A percentile compares a stretch with the other conserved stretches of the same genome.
Conservation (phyloP, 2,797 vertebrate genomes). For the Discoglossus pictus region DNA sequence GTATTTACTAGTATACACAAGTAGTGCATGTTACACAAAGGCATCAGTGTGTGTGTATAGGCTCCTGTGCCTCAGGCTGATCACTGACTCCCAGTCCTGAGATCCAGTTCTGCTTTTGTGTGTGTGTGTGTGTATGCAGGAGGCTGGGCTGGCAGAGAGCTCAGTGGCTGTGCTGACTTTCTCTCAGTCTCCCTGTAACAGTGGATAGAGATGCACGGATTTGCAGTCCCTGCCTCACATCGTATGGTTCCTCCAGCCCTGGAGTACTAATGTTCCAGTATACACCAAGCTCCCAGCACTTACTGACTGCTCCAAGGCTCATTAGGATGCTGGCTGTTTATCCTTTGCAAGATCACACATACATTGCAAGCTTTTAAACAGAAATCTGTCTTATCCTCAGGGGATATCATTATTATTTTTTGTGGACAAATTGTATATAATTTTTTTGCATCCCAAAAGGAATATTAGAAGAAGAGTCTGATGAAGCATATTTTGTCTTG, state of each 20-base stretch:
- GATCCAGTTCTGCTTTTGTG: conserved; percentile 38
- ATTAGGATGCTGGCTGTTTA: conserved; percentile 14
- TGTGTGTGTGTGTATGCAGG: neutral
- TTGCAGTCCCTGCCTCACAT: conserved; percentile 23
- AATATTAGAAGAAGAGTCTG: conserved; percentile 15
- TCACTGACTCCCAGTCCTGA: conserved; percentile 14
- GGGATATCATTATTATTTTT: too few relatives aligned
- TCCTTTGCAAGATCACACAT: neutral
- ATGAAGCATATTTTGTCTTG: conserved; percentile 17
- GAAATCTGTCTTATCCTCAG: conserved; percentile 4
- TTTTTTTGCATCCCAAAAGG: conserved; percentile 5
- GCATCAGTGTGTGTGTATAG: too few relatives aligned
- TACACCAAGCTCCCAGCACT: conserved; percentile 17
- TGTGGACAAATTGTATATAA: conserved; percentile 20
- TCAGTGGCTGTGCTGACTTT: conserved; percentile 39
- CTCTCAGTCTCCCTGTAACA: conserved; percentile 46
- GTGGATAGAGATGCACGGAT: conserved; percentile 27
- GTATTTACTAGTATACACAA: too few relatives aligned
- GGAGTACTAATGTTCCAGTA: conserved; percentile 30
- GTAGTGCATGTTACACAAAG: too few relatives aligned
- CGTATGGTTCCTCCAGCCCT: conserved; percentile 14
- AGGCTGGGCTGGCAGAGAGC: conserved; percentile 42
- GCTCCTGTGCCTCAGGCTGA: too few relatives aligned
- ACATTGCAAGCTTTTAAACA: conserved; percentile 18
- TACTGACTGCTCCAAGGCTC: conserved; percentile 19